Base-by-base conservation (phyloP, 2,113 vertebrate species). In the Cebidichthys violaceus region DNA sequence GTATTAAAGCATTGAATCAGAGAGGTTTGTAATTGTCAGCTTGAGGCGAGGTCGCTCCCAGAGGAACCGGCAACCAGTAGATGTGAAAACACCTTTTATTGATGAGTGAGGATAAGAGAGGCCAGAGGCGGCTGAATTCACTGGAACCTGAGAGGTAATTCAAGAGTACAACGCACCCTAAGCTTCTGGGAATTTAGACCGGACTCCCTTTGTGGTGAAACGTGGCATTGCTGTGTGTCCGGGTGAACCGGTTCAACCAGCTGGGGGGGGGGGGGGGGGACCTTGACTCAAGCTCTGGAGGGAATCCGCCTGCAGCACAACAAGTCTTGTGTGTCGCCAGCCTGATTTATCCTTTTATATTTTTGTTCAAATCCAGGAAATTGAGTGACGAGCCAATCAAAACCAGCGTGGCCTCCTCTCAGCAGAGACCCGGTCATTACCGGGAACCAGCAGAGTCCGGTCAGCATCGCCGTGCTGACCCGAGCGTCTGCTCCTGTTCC, bases 1-100 rank as follows among this genome's bases (percentile, higher is more conserved):
- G 77, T 62, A 59, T 80, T 80, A 79, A 80, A 70, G 57, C 35
- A 2, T 55, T 67, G 61, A 81, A 86, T 89, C 47, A 68, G 43
- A 75, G 60, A 64, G 71, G 55, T 82, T 83, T 79, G 71, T 74
- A 88, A 79, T 70, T 67, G 77, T 78, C 57, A 57, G 84, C 84
- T 77, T 64, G 57, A 83, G 69, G 79, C 55, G 2, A 79, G 31
- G 57, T 72, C 4, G 1, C 27, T 79, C 88, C 65, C 82, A 0
- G n/a, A 68, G 70, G 87, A 85, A 73, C 85, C 41, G 24, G 83
- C 62, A 47, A n/a, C 55, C 74, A 67, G 77, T 54, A 82, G 74
- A 61, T 8, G 61, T 71, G 83, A 82, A 88, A 83, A 82, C n/a
- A 74, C 72, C 35, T 73, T 76, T 86, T 86, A 87, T 90, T 86